These are phyloP conservation scores for Tolypeutes matacus DNA, from an alignment of 2,797 vertebrate genomes.

Conservation along the genomic window DNA sequence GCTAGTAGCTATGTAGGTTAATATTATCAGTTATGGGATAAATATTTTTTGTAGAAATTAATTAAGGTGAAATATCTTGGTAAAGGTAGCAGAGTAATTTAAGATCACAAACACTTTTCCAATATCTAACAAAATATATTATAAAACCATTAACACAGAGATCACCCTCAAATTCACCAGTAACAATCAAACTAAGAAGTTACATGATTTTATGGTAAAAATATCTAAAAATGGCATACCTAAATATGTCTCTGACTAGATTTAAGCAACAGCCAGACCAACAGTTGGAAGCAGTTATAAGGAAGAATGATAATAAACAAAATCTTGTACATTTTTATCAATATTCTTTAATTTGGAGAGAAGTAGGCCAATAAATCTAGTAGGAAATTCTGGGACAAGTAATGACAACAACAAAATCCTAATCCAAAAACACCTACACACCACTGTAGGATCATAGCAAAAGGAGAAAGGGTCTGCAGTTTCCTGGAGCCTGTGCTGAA, in stretches of 20 bases:
- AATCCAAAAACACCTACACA: background rate
- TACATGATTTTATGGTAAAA: background rate
- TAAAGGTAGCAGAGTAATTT: background rate
- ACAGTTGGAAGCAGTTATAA: background rate
- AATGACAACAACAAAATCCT: background rate
- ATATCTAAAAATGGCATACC: background rate
- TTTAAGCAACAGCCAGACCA: background rate
- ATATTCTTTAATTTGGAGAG: background rate
- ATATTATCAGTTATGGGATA: background rate
- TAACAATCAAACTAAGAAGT: background rate
- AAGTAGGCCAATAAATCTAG: background rate
- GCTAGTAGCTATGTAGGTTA: background rate
- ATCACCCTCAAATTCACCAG: background rate
- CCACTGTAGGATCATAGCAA: background rate
- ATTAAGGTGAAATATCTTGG: background rate
- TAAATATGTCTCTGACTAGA: background rate
- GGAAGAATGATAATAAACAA: background rate
- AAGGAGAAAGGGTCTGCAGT: background rate
- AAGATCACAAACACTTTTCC: background rate
- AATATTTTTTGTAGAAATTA: constrained; percentile 32
- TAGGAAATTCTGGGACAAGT: constrained; percentile 2
- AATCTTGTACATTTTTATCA: background rate
- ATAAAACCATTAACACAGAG: background rate
- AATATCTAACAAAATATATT: background rate
- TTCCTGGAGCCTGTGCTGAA: background rate